A percentile compares a stretch with the other conserved stretches of the same genome.
Conservation (phyloP, 2,888 invertebrate species). For the Hylaea fasciaria region DNA sequence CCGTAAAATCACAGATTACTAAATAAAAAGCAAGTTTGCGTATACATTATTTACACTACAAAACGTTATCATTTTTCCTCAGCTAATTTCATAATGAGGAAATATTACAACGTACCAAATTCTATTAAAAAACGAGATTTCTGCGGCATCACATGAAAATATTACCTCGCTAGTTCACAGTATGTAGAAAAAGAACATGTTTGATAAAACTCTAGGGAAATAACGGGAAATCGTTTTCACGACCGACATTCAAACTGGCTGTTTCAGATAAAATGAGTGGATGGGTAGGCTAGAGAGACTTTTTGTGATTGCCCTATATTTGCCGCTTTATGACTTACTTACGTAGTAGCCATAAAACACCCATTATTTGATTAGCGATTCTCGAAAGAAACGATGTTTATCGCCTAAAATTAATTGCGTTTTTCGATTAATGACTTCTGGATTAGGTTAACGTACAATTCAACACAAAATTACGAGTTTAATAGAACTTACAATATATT, state of each 20-base stretch:
- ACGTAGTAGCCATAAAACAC: conserved; percentile 51
- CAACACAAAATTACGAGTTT: conserved; percentile 19
- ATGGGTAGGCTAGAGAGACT: conserved; percentile 45
- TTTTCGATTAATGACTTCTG: conserved; percentile 33
- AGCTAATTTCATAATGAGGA: no score
- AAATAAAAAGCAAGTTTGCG: no score
- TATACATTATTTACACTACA: no score
- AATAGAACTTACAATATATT: neutral
- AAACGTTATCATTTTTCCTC: no score
- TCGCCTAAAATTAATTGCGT: conserved; percentile 38
- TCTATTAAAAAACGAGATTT: no score
- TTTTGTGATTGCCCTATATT: conserved; percentile 59
- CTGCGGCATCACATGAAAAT: conserved; percentile 11
- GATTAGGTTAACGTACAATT: conserved; percentile 41
- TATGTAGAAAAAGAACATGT: conserved; percentile 40
- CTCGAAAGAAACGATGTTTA: conserved; percentile 38
- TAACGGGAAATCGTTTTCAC: conserved; percentile 65
- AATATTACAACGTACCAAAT: no score
- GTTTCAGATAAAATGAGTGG: conserved; percentile 57
- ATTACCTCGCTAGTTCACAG: conserved; percentile 29
- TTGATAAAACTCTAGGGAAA: conserved; percentile 61
- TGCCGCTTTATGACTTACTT: conserved; percentile 51
- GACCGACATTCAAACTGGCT: conserved; percentile 62
- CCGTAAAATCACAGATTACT: no score
- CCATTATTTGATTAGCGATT: conserved; percentile 57